Evolutionary conservation across 2,888 invertebrate species (phyloP), one percentile per base, ranked within the genome.

Genomic region (Metalampra italica): DNA sequence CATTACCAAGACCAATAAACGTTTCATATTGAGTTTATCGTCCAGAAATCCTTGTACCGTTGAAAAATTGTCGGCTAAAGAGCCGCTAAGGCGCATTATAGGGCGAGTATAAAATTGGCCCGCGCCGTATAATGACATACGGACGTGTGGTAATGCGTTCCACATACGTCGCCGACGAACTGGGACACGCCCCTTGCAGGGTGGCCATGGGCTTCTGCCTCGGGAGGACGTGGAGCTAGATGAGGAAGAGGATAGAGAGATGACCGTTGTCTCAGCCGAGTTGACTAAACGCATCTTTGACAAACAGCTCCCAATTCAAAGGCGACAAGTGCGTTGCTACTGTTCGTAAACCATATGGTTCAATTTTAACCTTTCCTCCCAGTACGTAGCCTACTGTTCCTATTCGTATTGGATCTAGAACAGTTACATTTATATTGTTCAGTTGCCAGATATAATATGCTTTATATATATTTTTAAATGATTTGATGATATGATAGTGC

Each of bases 91-190:
- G 29, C 9, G 30, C 29, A 15, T 39, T 40, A 46, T 46, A 39
- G 22, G 13, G 9, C 43, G 30, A 32, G 29, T 38, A 43, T 32
- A 13, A 46, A 43, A 46, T 45, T 45, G 49, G 22, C 42, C 40
- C 15, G 30, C 40, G 43, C 45, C 49, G 43, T 43, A 45, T 51
- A 47, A 48, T 47, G 45, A 49, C 47, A 45, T 3, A 32, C 46
- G 47, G 44, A 47, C 46, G 49, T 48, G 54, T 50, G 52, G 53
- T 52, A 54, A 55, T 56, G 54, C 47, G 58, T 50, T 52, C 53
- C 50, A 54, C 55, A 54, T 58, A 52, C 51, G 52, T 47, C 45
- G 46, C 48, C 43, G 29, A 38, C 40, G 14, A 34, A 40, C 30
- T 37, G 34, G 32, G 50, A 43, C 46, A 50, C 50, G 46, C 50